Evolutionary conservation across 2,797 vertebrate genomes (phyloP), one percentile per base, ranked within the genome.

Genomic region (Cetoscarus ocellatus): DNA sequence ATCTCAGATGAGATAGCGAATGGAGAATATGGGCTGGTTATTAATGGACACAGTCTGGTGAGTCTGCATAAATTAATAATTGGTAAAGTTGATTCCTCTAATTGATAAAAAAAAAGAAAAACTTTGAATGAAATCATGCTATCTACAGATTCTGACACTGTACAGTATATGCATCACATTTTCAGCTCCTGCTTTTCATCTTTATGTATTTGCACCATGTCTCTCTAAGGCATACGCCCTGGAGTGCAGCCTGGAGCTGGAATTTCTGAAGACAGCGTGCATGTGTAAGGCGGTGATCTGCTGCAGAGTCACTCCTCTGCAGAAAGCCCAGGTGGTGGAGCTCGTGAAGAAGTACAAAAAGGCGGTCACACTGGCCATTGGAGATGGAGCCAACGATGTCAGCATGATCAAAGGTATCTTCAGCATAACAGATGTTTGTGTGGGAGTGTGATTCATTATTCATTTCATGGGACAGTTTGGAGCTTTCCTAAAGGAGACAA

Each of bases 251-350:
- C 54, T 96, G 90, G 93, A 97, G 84, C 49, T 95, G 85, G 96
- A 98, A 71, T 93, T 99, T 64, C 88, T 99, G 75, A 68, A 91
- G 83, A 94, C 94, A 0, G 97, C 96, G 0, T 97, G 96, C 65
- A 92, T 98, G 96, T 98, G 97, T 80, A 95, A 96, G 75, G 89
- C 95, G 0, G 97, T 99, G 70, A 96, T 99, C 93, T 99, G 96
- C 92, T 99, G 98, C 91, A 91, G 96, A 50, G 96, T 98, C 71
- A 99, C 97, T 0, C 97, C 97, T 0, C 95, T 98, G 69, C 98
- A 99, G 94, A 99, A 99, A 83, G 97, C 98, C 59, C 97, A 98
- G 91, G 96, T 99, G 91, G 97, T 99, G 11, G 93, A 97, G 85
- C 91, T 99, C 85, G 96, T 99, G 81, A 99, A 97, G 90, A 97